Percentiles rank a stretch among this genome's conserved stretches.
Evolutionary conservation across 2,888 invertebrate species (phyloP).

Genomic region (Boloria euphrosyne): DNA sequence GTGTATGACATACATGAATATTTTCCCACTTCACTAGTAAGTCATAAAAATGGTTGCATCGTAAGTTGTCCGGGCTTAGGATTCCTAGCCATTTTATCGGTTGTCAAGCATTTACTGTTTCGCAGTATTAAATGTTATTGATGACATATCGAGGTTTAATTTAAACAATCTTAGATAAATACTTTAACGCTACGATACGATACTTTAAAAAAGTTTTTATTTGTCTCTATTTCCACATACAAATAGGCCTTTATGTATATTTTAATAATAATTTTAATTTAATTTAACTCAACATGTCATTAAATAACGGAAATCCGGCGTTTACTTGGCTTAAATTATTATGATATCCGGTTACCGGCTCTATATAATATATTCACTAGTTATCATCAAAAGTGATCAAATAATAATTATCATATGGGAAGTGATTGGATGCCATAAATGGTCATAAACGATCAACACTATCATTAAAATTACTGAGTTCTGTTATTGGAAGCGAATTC

Average conservation of each 20-base stretch:
- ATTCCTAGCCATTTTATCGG: slow-evolving; percentile 30
- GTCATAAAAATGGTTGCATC: slow-evolving; percentile 36
- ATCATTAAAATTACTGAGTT: too few relatives aligned
- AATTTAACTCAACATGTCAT: background rate
- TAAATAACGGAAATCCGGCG: slow-evolving; percentile 7
- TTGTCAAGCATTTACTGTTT: slow-evolving; percentile 34
- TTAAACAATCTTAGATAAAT: background rate
- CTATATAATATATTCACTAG: too few relatives aligned
- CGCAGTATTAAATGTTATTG: slow-evolving; percentile 23
- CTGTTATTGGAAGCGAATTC: too few relatives aligned
- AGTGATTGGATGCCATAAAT: too few relatives aligned
- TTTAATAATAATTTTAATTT: too few relatives aligned
- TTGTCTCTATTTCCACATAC: too few relatives aligned
- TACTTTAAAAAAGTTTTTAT: background rate
- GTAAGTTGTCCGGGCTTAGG: slow-evolving; percentile 21
- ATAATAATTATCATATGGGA: too few relatives aligned
- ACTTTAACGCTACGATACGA: background rate
- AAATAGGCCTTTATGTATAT: too few relatives aligned
- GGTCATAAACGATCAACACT: too few relatives aligned
- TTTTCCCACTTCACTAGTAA: slow-evolving; percentile 37
- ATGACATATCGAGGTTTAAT: slow-evolving; percentile 8
- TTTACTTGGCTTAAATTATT: background rate
- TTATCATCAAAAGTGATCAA: too few relatives aligned
- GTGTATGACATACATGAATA: slow-evolving; percentile 36
- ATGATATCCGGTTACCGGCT: too few relatives aligned